Evolutionary conservation across 2,888 invertebrate species (phyloP), one percentile per base, ranked within the genome.

Genomic region (Oegoconia quadripuncta): DNA sequence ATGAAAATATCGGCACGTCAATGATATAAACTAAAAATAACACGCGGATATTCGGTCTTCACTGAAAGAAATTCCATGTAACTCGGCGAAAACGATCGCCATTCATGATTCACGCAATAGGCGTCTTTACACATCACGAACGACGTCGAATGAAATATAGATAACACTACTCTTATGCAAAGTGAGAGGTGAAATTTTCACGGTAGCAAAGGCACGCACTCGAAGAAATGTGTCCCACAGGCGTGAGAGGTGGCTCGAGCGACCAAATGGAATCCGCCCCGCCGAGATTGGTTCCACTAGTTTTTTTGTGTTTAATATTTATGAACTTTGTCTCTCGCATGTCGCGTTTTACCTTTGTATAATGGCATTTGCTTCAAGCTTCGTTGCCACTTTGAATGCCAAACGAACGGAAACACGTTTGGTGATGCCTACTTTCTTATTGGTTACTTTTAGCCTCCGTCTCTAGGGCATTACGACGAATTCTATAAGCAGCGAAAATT

Each of bases 271-370:
- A 76, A 73, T 70, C 66, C 71, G 48, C 62, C 65, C 74, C 70
- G 67, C 68, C 59, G 77, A 83, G 81, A 84, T 84, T 81, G 75
- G 71, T 70, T 67, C 58, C 62, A 65, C 71, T 75, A 77, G 73
- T 78, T 82, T 72, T 74, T 60, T 73, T 72, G 76, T 72, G 63
- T 76, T 82, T 77, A 82, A 81, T 83, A 81, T 82, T 81, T 83
- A 81, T 77, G 75, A 78, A 75, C 68, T 71, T 60, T 63, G 63
- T 63, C 65, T 66, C 71, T 70, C 70, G 72, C 68, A 67, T 67
- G 72, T 71, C 69, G 63, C 59, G 56, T 74, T 75, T 59, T 69
- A 78, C 72, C 72, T 78, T 70, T 64, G 63, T 71, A 60, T 77
- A 80, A 78, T 76, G 64, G 62, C 67, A 69, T 80, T 79, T 69